Evolutionary conservation across 1,140 invertebrate species (phyloP), one percentile per base, ranked within the genome.

Genomic region (Prorops nasuta): DNA sequence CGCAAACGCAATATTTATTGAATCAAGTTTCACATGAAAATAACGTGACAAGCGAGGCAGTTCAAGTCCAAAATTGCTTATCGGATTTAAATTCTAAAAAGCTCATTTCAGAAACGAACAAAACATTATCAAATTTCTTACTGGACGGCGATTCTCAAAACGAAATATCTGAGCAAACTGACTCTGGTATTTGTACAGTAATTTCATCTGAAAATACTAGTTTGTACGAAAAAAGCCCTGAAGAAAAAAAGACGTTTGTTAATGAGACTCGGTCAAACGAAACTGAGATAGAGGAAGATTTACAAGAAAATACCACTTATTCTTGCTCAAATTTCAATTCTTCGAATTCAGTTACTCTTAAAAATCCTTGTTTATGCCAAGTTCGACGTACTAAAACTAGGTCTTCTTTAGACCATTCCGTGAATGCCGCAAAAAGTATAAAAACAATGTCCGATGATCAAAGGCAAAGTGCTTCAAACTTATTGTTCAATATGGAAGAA

Each of bases 171-270:
- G 81, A 83, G 22, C 84, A 85, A 1, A 81, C 75, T 0, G 86
- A 88, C 64, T 87, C 85, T 0, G 85, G 86, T 1, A 84, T 88
- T 32, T 86, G 84, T 54, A 88, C 85, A 1, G 74, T 78, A 0
- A 71, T 78, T 42, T 78, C 76, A 0, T 78, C 74, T 0, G 86
- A 87, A 65, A 88, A 86, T 44, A 86, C 85, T 3, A 87, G 85
- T 60, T 66, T 88, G 0, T 78, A 77, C 28, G 76, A 78, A 24
- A 78, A 78, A 20, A 78, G 74, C 51, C 76, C 76, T 0, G 76
- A 78, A 20, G 76, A 77, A 32, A 77, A 71, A 45, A 76, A 72
- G 14, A 69, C 52, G 3, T 78, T 77, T 31, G 64, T 56, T 0
- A 66, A 66, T 14, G 69, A 74, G 17, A 64, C 69, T 3, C 54